These are phyloP conservation scores for Heterocephalus glaber DNA, from an alignment of 2,113 vertebrate species.

Conservation along the genomic window DNA sequence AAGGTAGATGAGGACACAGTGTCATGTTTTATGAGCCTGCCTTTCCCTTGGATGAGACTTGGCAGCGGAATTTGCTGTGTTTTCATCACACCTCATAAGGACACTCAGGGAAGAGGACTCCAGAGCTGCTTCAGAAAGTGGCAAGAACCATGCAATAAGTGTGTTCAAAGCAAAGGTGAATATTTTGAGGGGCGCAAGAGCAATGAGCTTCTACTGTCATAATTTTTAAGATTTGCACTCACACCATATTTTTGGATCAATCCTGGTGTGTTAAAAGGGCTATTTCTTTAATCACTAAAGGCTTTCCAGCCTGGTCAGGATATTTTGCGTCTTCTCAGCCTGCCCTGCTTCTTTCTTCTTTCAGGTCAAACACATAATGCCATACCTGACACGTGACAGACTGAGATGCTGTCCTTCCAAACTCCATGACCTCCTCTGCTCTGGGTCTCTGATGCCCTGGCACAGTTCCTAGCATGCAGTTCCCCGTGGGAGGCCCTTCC, in stretches of 20 bases:
- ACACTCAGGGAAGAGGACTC: neutral
- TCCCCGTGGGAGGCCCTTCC: neutral
- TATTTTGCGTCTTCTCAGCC: neutral
- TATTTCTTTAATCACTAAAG: too few relatives aligned
- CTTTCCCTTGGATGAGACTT: neutral
- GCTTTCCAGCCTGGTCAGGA: neutral
- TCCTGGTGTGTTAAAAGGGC: neutral
- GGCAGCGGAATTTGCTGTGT: too few relatives aligned
- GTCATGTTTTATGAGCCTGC: neutral
- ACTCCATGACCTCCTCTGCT: neutral
- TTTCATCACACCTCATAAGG: neutral
- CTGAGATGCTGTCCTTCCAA: neutral
- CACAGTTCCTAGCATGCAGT: neutral
- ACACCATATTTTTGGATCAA: neutral
- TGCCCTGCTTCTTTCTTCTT: neutral
- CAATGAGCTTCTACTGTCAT: neutral
- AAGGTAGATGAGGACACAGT: neutral
- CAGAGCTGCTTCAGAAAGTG: neutral
- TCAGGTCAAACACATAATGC: neutral
- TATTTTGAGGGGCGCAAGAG: too few relatives aligned
- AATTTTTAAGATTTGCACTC: neutral
- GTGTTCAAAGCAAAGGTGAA: neutral
- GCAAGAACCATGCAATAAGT: accelerated
- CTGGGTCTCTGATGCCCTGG: neutral
- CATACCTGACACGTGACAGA: neutral